These are phyloP conservation scores for Chymomyza amoena DNA, from an alignment of 2,888 invertebrate species.

Conservation along the genomic window DNA sequence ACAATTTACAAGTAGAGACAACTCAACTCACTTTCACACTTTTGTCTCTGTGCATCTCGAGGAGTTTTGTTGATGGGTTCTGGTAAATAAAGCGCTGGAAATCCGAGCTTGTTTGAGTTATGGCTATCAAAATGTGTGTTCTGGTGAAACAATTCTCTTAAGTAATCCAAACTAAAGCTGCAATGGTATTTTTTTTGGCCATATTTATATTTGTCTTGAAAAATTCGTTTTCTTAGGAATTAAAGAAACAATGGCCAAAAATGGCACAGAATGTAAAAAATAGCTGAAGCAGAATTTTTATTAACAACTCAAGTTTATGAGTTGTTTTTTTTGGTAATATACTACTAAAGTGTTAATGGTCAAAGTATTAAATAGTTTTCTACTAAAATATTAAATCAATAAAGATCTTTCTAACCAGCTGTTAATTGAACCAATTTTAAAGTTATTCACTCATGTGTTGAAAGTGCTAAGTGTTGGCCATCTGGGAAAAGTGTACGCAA, in stretches of 20 bases:
- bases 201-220: not conserved
- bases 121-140: not conserved
- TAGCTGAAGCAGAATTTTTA: too few relatives aligned
- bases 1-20: constrained; percentile 24
- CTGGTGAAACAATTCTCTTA: not conserved
- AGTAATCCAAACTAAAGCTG: not conserved
- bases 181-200: not conserved
- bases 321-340: too few relatives aligned
- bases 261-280: too few relatives aligned
- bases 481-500: not conserved
- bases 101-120: constrained; percentile 34
- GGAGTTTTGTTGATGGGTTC: not conserved
- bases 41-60: not conserved
- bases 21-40: not conserved
- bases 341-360: not conserved
- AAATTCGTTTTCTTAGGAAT: too few relatives aligned
- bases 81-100: constrained; percentile 19
- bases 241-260: too few relatives aligned
- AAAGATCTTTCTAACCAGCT: constrained; percentile 33
- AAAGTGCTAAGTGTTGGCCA: not conserved
- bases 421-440: constrained; percentile 58
- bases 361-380: not conserved
- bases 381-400: not conserved
- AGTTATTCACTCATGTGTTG: not conserved
- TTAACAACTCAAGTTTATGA: too few relatives aligned